Conservation (phyloP, 2,113 vertebrate genomes). For the Rana temporaria region DNA sequence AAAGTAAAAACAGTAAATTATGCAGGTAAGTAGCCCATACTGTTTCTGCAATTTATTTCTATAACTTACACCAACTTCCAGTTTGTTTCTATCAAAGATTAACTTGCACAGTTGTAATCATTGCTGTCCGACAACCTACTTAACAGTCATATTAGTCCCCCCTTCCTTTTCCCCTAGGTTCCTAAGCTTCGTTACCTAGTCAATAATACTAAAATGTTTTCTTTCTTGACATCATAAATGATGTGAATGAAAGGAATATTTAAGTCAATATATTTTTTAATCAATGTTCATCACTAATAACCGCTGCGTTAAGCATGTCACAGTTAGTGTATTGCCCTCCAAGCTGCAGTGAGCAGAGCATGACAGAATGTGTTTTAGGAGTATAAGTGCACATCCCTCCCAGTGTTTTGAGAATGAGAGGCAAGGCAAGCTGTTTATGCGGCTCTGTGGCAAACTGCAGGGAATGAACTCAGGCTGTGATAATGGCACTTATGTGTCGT, state of each 20-base stretch:
- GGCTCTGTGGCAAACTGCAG: conserved; percentile 49
- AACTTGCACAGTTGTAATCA: neutral
- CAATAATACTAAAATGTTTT: neutral
- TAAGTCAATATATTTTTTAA: conserved; percentile 8
- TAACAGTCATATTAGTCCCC: neutral
- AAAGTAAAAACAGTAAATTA: too few species aligned
- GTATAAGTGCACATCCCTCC: conserved; percentile 34
- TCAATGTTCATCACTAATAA: conserved; percentile 35
- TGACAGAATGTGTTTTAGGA: conserved; percentile 31
- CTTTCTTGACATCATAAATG: neutral
- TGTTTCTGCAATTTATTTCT: too few species aligned
- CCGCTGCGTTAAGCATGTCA: conserved; percentile 27
- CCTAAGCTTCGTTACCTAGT: neutral
- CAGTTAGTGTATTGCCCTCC: conserved; percentile 6
- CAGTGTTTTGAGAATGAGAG: conserved; percentile 51
- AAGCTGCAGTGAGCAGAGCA: conserved; percentile 9
- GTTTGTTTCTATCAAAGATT: neutral
- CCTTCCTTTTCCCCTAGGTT: neutral
- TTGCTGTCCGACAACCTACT: too few species aligned
- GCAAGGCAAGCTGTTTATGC: conserved; percentile 49
- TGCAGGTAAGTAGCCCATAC: too few species aligned
- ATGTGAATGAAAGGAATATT: conserved; percentile 21
- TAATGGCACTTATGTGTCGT: conserved; percentile 54
- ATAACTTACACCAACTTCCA: neutral
- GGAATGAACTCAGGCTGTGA: conserved; percentile 52